Conservation (phyloP, 2,888 invertebrate species). For the Hyppa rectilinea region DNA sequence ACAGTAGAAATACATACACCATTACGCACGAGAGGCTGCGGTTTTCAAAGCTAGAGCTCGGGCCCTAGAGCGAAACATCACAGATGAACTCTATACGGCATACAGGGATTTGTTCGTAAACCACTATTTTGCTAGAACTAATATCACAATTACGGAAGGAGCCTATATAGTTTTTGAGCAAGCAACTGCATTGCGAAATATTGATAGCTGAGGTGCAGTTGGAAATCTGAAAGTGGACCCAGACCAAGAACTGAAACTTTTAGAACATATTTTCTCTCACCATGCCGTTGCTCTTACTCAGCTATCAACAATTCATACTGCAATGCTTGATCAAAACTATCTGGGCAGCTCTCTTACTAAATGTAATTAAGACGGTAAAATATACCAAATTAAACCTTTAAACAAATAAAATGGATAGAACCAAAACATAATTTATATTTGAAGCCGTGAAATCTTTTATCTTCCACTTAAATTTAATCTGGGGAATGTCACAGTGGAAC, state of each 20-base stretch:
- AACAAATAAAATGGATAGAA: constrained; percentile 20
- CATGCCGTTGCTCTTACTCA: too few relatives aligned
- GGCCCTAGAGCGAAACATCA: neutral
- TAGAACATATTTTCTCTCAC: too few relatives aligned
- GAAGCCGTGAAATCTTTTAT: constrained; percentile 68
- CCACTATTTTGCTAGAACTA: neutral
- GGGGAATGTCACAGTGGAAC: constrained; percentile 67
- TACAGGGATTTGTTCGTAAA: constrained; percentile 9
- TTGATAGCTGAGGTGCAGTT: too few relatives aligned
- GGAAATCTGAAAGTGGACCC: too few relatives aligned
- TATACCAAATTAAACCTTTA: constrained; percentile 30
- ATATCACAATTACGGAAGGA: neutral
- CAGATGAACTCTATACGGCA: neutral
- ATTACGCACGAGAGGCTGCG: neutral
- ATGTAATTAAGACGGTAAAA: constrained; percentile 42
- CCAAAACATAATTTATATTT: constrained; percentile 56
- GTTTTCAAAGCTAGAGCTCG: neutral
- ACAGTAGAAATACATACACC: neutral
- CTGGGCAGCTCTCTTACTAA: too few relatives aligned
- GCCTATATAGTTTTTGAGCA: too few relatives aligned
- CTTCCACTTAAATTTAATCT: constrained; percentile 73
- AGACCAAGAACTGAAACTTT: too few relatives aligned
- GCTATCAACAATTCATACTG: too few relatives aligned
- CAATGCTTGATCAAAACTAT: too few relatives aligned
- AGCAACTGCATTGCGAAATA: too few relatives aligned